Evolutionary conservation across 1,140 invertebrate species (phyloP).

Genomic region (Philaenus spumarius): DNA sequence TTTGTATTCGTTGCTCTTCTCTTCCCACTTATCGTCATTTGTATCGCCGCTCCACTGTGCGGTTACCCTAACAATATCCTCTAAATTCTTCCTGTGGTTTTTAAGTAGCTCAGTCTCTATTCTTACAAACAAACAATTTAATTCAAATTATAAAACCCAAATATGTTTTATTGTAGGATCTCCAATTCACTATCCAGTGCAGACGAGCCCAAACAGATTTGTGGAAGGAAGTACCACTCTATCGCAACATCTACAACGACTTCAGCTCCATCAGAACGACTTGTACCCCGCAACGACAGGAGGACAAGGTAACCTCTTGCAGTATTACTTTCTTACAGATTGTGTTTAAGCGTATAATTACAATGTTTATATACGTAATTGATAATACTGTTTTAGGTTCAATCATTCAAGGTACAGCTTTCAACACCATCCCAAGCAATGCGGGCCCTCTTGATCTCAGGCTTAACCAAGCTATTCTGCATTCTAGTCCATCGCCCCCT

Average conservation of each 20-base stretch:
- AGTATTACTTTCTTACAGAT: no score
- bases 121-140: no score
- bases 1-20: no score
- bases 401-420: conserved; percentile 27
- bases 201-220: conserved; percentile 10
- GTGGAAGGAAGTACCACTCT: conserved; percentile 10
- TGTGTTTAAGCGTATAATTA: no score
- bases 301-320: conserved; percentile 16
- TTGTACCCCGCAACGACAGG: conserved; percentile 8
- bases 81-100: no score
- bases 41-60: no score
- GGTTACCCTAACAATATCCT: no score
- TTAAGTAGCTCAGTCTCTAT: no score
- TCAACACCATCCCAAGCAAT: conserved; percentile 16
- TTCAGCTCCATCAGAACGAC: conserved; percentile 24
- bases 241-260: conserved; percentile 24
- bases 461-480: conserved; percentile 18
- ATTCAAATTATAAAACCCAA: no score
- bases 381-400: conserved; percentile 19
- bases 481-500: conserved; percentile 27
- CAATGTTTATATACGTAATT: no score
- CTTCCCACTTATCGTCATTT: no score
- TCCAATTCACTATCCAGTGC: conserved; percentile 25
- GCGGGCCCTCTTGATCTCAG: conserved; percentile 23
- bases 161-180: conserved; percentile 18